Percentiles rank a stretch among this genome's conserved stretches.
Evolutionary conservation across 2,888 invertebrate genomes (phyloP).

Genomic region (Latrodectus hesperus): DNA sequence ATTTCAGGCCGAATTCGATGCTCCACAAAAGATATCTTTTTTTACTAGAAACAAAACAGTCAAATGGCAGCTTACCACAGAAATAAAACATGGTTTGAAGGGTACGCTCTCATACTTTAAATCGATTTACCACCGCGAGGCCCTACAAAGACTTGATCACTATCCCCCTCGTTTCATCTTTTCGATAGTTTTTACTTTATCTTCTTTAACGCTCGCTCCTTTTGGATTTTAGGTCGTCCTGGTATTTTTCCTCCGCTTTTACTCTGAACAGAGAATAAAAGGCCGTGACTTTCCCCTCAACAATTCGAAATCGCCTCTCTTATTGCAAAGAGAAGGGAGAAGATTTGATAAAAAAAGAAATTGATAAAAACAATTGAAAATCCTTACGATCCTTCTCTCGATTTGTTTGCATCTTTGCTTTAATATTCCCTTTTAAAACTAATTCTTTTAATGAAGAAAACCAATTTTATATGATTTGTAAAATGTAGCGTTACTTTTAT

Average conservation of each 20-base stretch:
- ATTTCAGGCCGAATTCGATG: background rate
- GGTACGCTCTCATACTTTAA: background rate
- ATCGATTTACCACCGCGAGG: background rate
- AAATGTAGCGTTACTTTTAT: no score
- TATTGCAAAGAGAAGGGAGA: background rate
- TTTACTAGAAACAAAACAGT: background rate
- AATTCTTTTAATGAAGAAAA: no score
- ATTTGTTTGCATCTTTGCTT: no score
- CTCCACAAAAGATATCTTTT: background rate
- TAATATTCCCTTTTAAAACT: no score
- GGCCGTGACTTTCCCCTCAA: background rate
- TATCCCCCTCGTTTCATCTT: background rate
- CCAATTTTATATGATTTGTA: no score
- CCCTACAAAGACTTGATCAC: background rate
- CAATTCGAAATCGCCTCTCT: background rate
- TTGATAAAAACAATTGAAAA: background rate
- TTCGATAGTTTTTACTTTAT: background rate
- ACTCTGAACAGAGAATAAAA: background rate
- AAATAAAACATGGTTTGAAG: constrained; percentile 5
- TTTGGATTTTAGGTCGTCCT: background rate
- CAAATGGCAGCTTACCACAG: background rate
- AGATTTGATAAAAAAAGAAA: background rate
- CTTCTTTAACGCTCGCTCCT: background rate
- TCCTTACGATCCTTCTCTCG: no score
- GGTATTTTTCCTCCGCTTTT: background rate